Evolutionary conservation across 2,797 vertebrate species (phyloP), one percentile per base, ranked within the genome.

Genomic region (Pangasius krempfi): DNA sequence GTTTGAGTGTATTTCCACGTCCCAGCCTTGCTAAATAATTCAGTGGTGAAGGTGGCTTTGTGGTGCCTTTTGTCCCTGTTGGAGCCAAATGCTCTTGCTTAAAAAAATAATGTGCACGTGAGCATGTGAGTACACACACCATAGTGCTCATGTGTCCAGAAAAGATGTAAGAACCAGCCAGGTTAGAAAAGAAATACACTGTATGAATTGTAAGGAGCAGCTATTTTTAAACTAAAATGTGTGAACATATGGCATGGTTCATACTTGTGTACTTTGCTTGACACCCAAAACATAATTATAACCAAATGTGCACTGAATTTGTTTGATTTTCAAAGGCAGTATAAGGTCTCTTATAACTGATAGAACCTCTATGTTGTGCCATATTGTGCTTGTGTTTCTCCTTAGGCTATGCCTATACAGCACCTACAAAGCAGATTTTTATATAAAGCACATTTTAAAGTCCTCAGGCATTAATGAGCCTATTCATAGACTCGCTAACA

Each of bases 11-110:
- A 89, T 90, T 86, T 91, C 92, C 91, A 91, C 91, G 90, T 91
- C 91, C 91, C 87, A 87, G 86, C 5, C 62, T 83, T 86, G 70
- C 91, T 96, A 93, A 95, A 95, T 96, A 93, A 96, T 95, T 96
- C 93, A 95, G 92, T 33, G 44, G n/a, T 52, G 44, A 68, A 84
- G 27, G 27, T 60, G 37, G 80, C 40, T 82, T 92, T 93, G 93
- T 91, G 89, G 68, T 91, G 85, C 89, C 94, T 83, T 66, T 95
- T 94, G 94, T 94, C 80, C 91, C 93, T 95, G 96, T 95, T 95
- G 93, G 94, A 88, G 79, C 93, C 92, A 92, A 96, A 96, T 93
- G 94, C 94, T 96, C 95, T 94, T 93, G 91, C 92, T 94, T 95
- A 95, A 95, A 95, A 84, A 91, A 91, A 92, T 94, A 94, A 95